Percentiles rank a stretch among this genome's conserved stretches.
These are phyloP conservation scores for Stenopsyche tienmushanensis DNA, from an alignment of 1,140 invertebrate genomes.

Conservation along the genomic window DNA sequence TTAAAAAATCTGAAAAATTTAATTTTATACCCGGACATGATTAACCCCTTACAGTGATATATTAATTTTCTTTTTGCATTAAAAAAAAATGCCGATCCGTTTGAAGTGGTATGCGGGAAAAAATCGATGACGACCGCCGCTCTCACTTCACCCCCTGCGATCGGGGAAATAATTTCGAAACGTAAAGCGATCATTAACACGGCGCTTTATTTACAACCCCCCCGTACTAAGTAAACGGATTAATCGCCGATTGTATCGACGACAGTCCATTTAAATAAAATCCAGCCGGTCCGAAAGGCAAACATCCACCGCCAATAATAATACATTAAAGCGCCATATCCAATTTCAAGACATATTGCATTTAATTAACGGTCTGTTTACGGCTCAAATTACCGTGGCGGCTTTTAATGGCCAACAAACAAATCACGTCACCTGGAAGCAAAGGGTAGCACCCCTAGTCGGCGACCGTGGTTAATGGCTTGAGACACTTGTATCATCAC, in stretches of 20 bases:
- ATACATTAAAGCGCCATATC: constrained; percentile 38
- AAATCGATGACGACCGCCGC: too few relatives aligned
- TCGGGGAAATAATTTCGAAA: too few relatives aligned
- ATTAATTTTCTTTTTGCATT: too few relatives aligned
- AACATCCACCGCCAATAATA: constrained; percentile 20
- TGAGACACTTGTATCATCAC: not conserved
- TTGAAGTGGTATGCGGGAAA: too few relatives aligned
- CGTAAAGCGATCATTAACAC: not conserved
- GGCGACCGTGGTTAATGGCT: too few relatives aligned
- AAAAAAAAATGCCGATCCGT: too few relatives aligned
- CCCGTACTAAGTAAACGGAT: too few relatives aligned
- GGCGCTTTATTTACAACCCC: too few relatives aligned
- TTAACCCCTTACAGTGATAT: too few relatives aligned
- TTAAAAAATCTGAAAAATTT: too few relatives aligned
- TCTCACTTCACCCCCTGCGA: too few relatives aligned
- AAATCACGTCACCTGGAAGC: constrained; percentile 17
- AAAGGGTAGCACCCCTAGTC: constrained; percentile 17
- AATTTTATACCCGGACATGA: too few relatives aligned
- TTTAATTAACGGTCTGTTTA: constrained; percentile 42
- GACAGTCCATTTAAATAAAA: constrained; percentile 34
- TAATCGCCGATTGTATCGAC: not conserved
- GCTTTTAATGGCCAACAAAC: constrained; percentile 36
- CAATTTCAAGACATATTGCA: constrained; percentile 42
- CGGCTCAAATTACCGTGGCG: constrained; percentile 40
- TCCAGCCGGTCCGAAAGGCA: constrained; percentile 25